Evolutionary conservation across 2,888 invertebrate species (phyloP).

Genomic region (Lomographa bimaculata): DNA sequence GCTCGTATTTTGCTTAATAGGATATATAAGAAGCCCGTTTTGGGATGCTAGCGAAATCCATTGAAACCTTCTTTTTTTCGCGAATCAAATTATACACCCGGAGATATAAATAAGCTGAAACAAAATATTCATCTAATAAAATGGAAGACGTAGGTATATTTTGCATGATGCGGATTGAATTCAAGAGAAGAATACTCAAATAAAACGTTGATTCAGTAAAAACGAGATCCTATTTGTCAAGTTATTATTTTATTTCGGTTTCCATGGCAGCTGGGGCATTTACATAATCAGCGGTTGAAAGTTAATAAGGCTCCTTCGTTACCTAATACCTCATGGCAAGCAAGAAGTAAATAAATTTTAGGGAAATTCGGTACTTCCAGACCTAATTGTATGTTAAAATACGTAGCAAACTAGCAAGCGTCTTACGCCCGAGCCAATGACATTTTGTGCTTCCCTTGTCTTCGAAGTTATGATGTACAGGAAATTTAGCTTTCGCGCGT

Average conservation of each 20-base stretch:
- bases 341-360: constrained; percentile 19
- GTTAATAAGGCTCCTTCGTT: constrained; percentile 20
- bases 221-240: too few species aligned
- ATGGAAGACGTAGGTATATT: constrained; percentile 13
- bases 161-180: constrained; percentile 17
- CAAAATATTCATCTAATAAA: constrained; percentile 22
- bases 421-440: constrained; percentile 2
- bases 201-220: too few species aligned
- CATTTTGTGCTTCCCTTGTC: constrained; percentile 7
- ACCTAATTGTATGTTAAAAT: too few species aligned
- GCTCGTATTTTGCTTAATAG: neutral
- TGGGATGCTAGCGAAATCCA: constrained; percentile 8
- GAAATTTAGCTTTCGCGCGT: neutral
- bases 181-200: neutral
- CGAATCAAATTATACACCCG: constrained; percentile 19
- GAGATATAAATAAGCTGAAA: constrained; percentile 16
- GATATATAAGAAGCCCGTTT: constrained; percentile 5
- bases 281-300: constrained; percentile 17
- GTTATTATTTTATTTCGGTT: too few species aligned
- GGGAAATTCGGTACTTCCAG: constrained; percentile 16
- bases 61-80: constrained; percentile 4
- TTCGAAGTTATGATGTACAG: constrained; percentile 9
- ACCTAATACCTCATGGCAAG: constrained; percentile 18
- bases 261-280: too few species aligned
- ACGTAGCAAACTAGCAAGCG: too few species aligned